These are phyloP conservation scores for Ailurus styani DNA, from an alignment of 2,113 vertebrate species.

Conservation along the genomic window DNA sequence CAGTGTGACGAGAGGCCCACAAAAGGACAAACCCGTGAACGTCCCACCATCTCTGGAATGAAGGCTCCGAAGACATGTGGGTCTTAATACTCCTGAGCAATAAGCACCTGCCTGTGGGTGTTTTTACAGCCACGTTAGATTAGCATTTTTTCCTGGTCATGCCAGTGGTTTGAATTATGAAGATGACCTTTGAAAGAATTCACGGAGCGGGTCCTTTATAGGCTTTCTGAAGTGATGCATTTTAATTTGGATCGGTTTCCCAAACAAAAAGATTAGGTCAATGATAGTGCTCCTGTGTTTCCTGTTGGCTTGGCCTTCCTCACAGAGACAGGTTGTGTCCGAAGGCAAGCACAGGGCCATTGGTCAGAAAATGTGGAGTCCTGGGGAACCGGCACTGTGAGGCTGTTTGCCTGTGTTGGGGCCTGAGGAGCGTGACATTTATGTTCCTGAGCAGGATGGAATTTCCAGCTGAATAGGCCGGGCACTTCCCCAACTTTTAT, in stretches of 20 bases:
- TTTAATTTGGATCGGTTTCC: conserved; percentile 60
- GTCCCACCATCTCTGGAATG: conserved; percentile 43
- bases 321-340: conserved; percentile 63
- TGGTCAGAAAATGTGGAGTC: conserved; percentile 60
- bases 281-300: conserved; percentile 62
- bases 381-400: conserved; percentile 24
- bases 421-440: conserved; percentile 75
- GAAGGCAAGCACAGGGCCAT: conserved; percentile 59
- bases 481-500: conserved; percentile 67
- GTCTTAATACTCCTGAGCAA: conserved; percentile 10
- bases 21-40: not conserved
- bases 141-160: not conserved
- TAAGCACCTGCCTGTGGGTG: conserved; percentile 27
- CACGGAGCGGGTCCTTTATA: conserved; percentile 32
- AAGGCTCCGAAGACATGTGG: not conserved
- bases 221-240: conserved; percentile 4
- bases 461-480: conserved; percentile 74
- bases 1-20: no score
- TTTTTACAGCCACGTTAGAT: conserved; percentile 27
- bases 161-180: conserved; percentile 32
- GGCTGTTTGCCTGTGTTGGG: conserved; percentile 49
- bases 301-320: conserved; percentile 72
- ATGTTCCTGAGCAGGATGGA: conserved; percentile 69
- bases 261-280: conserved; percentile 68
- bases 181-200: conserved; percentile 67